These are phyloP conservation scores for Pollicipes pollicipes DNA, from an alignment of 1,140 invertebrate species.

Conservation along the genomic window DNA sequence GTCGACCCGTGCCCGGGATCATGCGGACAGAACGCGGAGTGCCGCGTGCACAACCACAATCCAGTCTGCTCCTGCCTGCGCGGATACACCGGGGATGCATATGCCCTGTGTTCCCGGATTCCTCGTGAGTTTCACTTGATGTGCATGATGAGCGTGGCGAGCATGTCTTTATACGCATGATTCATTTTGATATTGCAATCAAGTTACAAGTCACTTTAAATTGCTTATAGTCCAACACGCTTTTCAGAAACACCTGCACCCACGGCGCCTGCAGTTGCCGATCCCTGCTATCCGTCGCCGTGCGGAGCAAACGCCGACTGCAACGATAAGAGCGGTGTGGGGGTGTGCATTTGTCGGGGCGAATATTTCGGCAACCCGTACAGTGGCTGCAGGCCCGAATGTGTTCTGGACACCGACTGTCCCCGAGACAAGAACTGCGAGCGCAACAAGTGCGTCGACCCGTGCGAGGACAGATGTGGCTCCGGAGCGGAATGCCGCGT, in stretches of 20 bases:
- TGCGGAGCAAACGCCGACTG: conserved; percentile 31
- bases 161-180: too few species aligned
- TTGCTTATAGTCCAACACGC: too few species aligned
- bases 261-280: not conserved
- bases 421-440: conserved; percentile 35
- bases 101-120: conserved; percentile 20
- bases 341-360: not conserved
- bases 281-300: conserved; percentile 15
- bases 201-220: too few species aligned
- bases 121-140: not conserved
- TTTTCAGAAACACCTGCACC: too few species aligned
- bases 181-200: too few species aligned
- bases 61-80: conserved; percentile 48
- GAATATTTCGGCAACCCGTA: not conserved
- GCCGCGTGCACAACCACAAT: conserved; percentile 43
- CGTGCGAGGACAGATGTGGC: conserved; percentile 55
- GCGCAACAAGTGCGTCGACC: conserved; percentile 58
- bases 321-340: conserved; percentile 32
- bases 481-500: conserved; percentile 21
- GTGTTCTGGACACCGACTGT: conserved; percentile 45
- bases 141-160: too few species aligned
- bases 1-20: conserved; percentile 48
- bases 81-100: conserved; percentile 44
- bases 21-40: conserved; percentile 42
- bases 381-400: conserved; percentile 46